Conservation (phyloP, 2,113 vertebrate species). For the Mionectes macconnelli region DNA sequence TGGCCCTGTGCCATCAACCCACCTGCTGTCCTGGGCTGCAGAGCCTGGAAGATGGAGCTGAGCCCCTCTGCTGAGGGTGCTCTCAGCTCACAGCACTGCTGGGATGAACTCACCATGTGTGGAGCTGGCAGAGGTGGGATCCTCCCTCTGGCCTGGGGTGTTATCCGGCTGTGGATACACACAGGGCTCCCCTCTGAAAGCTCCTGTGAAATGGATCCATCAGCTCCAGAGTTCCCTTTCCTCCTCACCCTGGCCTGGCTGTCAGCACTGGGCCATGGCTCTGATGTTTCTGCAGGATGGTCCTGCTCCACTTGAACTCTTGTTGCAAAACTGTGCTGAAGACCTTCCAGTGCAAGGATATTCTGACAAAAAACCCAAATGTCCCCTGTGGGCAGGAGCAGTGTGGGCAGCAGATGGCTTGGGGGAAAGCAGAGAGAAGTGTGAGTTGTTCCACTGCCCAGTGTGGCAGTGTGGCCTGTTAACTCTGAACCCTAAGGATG, state of each 20-base stretch:
- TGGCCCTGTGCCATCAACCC: fast-evolving
- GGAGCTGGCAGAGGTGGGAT: neutral
- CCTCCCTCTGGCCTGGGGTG: neutral
- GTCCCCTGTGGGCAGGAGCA: fast-evolving
- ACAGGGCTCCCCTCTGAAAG: neutral
- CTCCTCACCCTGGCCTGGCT: neutral
- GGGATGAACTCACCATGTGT: neutral
- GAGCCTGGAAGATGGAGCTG: fast-evolving
- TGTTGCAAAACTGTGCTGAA: neutral
- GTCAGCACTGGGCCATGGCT: neutral
- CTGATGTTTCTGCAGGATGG: neutral
- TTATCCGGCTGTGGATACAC: fast-evolving
- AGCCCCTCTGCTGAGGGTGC: neutral
- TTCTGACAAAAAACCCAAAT: neutral
- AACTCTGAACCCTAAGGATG: neutral
- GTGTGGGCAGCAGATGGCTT: neutral
- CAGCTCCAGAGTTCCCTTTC: neutral
- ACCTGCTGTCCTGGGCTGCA: fast-evolving
- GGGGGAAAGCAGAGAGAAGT: neutral
- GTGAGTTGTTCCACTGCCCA: neutral
- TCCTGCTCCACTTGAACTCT: neutral
- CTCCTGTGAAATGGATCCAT: neutral
- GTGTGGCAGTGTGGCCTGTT: neutral
- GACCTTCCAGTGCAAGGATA: neutral
- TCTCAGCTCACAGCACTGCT: fast-evolving